Conservation (phyloP, 92 coral and sea anemone genomes). For the Epizoanthus illoricatus region DNA sequence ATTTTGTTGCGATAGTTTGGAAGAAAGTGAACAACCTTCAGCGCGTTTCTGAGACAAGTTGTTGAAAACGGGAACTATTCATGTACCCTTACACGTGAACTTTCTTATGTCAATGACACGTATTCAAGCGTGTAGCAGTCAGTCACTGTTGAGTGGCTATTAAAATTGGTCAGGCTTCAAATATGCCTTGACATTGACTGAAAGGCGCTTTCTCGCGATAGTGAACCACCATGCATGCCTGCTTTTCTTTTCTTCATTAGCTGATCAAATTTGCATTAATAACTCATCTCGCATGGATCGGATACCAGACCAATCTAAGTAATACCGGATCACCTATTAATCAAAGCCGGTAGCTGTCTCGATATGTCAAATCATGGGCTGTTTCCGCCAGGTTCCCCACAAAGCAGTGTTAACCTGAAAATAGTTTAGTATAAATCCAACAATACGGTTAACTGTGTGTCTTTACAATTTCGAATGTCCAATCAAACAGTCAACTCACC, state of each 20-base stretch:
- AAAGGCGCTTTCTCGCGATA: slow-evolving; percentile 6
- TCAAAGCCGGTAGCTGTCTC: slow-evolving; percentile 35
- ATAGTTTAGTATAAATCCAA: too few species aligned
- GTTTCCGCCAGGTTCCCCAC: slow-evolving; percentile 10
- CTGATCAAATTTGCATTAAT: slow-evolving; percentile 29
- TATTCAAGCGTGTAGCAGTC: slow-evolving; percentile 6
- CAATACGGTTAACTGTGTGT: too few species aligned
- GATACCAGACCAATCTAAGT: slow-evolving; percentile 34
- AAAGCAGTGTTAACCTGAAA: background rate
- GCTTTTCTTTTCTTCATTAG: slow-evolving; percentile 26
- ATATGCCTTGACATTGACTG: background rate
- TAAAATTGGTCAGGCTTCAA: background rate
- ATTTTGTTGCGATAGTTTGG: too few species aligned
- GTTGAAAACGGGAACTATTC: slow-evolving; percentile 22
- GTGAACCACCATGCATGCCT: slow-evolving; percentile 15
- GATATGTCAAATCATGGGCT: background rate
- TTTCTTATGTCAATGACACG: slow-evolving; percentile 12
- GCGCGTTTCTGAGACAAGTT: background rate
- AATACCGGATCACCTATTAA: slow-evolving; percentile 33
- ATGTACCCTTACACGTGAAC: background rate
- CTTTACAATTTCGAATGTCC: too few species aligned
- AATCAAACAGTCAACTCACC: too few species aligned
- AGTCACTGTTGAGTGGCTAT: background rate
- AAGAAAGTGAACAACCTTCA: too few species aligned
- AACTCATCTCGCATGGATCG: slow-evolving; percentile 38